A percentile compares a stretch with the other conserved stretches of the same genome.
phyloP scores from a whole-genome alignment of 1,140 invertebrate genomes.

The Aphidius ervi region DNA sequence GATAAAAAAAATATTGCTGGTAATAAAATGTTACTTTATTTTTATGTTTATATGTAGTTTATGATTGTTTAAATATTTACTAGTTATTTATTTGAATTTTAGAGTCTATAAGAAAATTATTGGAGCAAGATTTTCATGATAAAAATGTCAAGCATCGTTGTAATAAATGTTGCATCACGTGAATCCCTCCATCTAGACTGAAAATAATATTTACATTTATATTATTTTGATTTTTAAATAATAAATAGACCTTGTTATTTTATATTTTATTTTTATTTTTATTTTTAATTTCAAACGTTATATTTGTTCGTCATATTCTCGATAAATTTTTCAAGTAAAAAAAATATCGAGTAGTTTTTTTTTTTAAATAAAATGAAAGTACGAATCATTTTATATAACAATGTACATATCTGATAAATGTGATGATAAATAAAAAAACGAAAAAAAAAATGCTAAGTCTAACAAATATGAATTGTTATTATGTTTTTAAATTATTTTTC shows the following conservation, averaged over 20 bases:
- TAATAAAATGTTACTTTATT: slow-evolving; percentile 17
- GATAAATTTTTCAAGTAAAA: slow-evolving; percentile 3
- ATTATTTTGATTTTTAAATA: slow-evolving; percentile 1
- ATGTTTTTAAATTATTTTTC: background rate
- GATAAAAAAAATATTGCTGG: slow-evolving; percentile 61
- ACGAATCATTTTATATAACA: background rate
- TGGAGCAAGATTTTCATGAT: slow-evolving; percentile 50
- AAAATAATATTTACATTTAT: background rate
- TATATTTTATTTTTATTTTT: background rate
- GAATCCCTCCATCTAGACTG: slow-evolving; percentile 25
- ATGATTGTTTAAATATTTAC: too few relatives aligned
- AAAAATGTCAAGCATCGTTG: slow-evolving; percentile 42
- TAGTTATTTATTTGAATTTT: slow-evolving; percentile 9
- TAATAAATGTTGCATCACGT: slow-evolving; percentile 44
- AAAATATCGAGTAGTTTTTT: background rate
- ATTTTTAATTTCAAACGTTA: background rate
- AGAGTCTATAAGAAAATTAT: slow-evolving; percentile 50
- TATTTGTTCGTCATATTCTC: too few relatives aligned
- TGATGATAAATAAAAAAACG: slow-evolving; percentile 12
- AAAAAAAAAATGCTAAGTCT: too few relatives aligned
- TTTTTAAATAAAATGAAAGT: slow-evolving; percentile 13
- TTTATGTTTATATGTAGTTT: too few relatives aligned
- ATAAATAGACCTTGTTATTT: background rate
- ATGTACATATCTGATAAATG: slow-evolving; percentile 26
- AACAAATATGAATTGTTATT: background rate